Percentiles rank a stretch among this genome's conserved stretches.
These are phyloP conservation scores for Sparidentex hasta DNA, from an alignment of 2,797 vertebrate genomes.

Conservation along the genomic window DNA sequence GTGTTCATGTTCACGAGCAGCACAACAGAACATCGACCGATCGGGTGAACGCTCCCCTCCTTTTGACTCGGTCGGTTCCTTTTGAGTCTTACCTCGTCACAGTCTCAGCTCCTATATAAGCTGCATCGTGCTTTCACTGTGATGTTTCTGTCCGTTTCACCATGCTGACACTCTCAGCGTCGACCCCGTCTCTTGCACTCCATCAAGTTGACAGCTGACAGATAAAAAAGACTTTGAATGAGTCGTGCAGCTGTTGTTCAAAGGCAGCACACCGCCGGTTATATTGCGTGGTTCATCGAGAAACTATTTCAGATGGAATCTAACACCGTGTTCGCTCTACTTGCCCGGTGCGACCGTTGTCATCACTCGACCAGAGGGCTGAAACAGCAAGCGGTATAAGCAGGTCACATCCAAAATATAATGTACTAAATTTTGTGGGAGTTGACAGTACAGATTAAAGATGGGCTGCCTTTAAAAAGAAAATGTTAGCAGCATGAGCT, in stretches of 20 bases:
- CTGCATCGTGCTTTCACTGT: too few relatives aligned
- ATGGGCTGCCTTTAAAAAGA: too few relatives aligned
- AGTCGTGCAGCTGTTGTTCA: neutral
- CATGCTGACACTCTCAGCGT: neutral
- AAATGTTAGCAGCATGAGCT: too few relatives aligned
- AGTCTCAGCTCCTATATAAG: neutral
- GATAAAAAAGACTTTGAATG: neutral
- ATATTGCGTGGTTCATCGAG: neutral
- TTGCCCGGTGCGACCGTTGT: neutral
- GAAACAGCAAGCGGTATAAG: too few relatives aligned
- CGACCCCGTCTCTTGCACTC: neutral
- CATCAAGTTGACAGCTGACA: neutral
- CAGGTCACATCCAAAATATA: too few relatives aligned
- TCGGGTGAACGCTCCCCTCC: neutral
- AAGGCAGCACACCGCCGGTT: neutral
- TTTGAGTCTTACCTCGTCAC: neutral
- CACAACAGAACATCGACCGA: slow-evolving; percentile 26
- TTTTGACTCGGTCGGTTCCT: neutral
- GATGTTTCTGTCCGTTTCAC: neutral
- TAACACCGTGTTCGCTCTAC: too few relatives aligned
- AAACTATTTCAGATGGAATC: neutral
- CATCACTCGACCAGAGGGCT: too few relatives aligned
- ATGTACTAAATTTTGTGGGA: too few relatives aligned
- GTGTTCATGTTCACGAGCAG: too few relatives aligned
- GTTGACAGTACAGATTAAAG: too few relatives aligned